Conservation (phyloP, 92 coral and sea anemone genomes). For the Heteractis magnifica region DNA sequence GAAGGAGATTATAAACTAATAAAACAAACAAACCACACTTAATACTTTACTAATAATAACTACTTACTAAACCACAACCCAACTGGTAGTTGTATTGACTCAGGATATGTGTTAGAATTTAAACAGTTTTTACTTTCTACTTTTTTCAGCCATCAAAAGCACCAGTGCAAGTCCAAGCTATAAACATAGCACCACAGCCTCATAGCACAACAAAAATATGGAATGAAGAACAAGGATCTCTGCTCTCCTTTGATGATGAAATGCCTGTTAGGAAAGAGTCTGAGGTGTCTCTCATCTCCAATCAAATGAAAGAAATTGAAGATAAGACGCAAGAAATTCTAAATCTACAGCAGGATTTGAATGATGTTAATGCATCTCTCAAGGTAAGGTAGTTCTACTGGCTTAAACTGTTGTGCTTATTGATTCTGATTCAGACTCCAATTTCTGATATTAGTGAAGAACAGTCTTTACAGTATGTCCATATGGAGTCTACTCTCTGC, state of each 20-base stretch:
- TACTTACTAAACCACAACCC: no score
- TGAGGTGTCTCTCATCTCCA: slow-evolving; percentile 78
- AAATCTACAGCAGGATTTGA: slow-evolving; percentile 85
- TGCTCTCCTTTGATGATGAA: slow-evolving; percentile 85
- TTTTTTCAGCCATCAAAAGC: slow-evolving; percentile 15
- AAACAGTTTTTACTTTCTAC: no score
- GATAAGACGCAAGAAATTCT: slow-evolving; percentile 83
- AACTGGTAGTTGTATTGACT: no score
- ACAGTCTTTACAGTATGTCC: no score
- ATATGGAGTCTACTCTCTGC: no score
- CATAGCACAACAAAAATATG: slow-evolving; percentile 69
- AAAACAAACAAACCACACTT: no score
- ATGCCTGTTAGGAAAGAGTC: slow-evolving; percentile 66
- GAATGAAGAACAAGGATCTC: slow-evolving; percentile 83
- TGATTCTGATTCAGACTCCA: background rate
- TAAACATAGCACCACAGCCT: background rate
- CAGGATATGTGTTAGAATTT: no score
- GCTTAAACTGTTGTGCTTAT: background rate
- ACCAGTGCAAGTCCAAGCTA: slow-evolving; percentile 19
- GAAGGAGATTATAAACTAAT: no score
- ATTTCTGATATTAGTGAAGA: background rate
- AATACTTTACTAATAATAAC: no score
- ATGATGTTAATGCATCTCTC: slow-evolving; percentile 86
- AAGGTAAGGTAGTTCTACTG: slow-evolving; percentile 53
- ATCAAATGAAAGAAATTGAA: slow-evolving; percentile 85